Evolutionary conservation across 2,888 invertebrate species (phyloP).

Genomic region (Trichogramma dendrolimi): DNA sequence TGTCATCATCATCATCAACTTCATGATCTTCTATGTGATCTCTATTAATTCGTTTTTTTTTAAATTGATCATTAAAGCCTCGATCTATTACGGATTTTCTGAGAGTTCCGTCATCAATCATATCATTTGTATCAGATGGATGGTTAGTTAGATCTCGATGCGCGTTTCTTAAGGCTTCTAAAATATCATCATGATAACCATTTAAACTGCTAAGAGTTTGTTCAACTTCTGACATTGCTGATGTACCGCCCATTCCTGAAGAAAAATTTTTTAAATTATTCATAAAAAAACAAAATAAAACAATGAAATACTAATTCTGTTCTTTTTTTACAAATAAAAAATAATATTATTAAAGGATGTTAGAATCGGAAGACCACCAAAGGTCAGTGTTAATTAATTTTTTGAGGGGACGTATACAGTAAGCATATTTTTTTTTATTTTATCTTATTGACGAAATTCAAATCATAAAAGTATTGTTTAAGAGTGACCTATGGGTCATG

Average conservation of each 20-base stretch:
- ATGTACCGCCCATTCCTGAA: conserved; percentile 54
- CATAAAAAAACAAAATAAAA: too few relatives aligned
- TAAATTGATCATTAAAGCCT: conserved; percentile 56
- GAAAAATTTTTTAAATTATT: too few relatives aligned
- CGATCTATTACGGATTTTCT: conserved; percentile 67
- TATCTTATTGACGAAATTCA: too few relatives aligned
- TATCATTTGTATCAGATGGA: conserved; percentile 63
- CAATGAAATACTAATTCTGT: too few relatives aligned
- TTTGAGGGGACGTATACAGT: too few relatives aligned
- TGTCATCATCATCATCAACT: conserved; percentile 67
- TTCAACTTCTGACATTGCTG: conserved; percentile 73
- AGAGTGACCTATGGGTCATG: too few relatives aligned
- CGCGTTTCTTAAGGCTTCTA: conserved; percentile 83
- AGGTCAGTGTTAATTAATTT: too few relatives aligned
- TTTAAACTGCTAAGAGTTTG: conserved; percentile 83
- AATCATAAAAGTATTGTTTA: too few relatives aligned
- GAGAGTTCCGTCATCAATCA: conserved; percentile 66
- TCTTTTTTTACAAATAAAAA: too few relatives aligned
- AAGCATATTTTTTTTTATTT: too few relatives aligned
- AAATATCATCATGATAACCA: conserved; percentile 88
- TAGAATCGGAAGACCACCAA: too few relatives aligned
- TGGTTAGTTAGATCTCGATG: conserved; percentile 64
- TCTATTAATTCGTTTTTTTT: conserved; percentile 59
- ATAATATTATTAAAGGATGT: too few relatives aligned
- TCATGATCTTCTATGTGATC: conserved; percentile 64